A percentile compares a stretch with the other conserved stretches of the same genome.
Conservation (phyloP, 2,888 invertebrate genomes). For the Zaprionus obscuricornis region DNA sequence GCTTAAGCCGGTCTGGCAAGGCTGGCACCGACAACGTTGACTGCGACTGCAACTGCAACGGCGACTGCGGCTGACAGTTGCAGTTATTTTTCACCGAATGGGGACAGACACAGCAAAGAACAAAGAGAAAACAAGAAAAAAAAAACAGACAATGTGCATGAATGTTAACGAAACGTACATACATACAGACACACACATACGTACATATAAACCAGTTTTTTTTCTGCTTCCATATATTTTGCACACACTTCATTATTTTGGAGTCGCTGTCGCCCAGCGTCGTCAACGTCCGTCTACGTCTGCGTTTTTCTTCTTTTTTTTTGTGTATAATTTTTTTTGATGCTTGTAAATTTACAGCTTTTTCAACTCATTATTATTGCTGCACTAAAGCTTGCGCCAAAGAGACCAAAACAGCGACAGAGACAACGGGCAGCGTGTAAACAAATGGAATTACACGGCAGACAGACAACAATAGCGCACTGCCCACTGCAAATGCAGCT, state of each 20-base stretch:
- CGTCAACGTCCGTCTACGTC: conserved; percentile 9
- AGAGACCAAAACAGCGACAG: too few species aligned
- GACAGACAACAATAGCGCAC: conserved; percentile 22
- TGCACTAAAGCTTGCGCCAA: conserved; percentile 17
- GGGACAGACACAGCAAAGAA: conserved; percentile 73
- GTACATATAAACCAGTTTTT: conserved; percentile 68
- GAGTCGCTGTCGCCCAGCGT: conserved; percentile 17
- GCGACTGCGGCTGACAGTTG: conserved; percentile 71
- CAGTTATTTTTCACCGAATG: conserved; percentile 76
- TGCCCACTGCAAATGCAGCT: conserved; percentile 23
- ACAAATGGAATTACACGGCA: conserved; percentile 25
- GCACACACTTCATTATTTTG: conserved; percentile 75
- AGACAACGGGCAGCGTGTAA: conserved; percentile 10
- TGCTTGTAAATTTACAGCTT: conserved; percentile 64
- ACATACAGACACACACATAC: too few species aligned
- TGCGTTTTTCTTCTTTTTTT: too few species aligned
- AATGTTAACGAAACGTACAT: conserved; percentile 11
- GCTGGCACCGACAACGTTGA: not conserved
- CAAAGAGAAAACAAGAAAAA: conserved; percentile 78
- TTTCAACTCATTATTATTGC: conserved; percentile 24
- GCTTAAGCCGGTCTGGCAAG: too few species aligned
- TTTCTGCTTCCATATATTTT: conserved; percentile 42
- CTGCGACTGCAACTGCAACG: conserved; percentile 21
- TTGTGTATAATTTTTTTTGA: too few species aligned
- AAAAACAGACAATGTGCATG: conserved; percentile 56